Evolutionary conservation across 2,113 vertebrate species (phyloP).

Genomic region (Collichthys lucidus): DNA sequence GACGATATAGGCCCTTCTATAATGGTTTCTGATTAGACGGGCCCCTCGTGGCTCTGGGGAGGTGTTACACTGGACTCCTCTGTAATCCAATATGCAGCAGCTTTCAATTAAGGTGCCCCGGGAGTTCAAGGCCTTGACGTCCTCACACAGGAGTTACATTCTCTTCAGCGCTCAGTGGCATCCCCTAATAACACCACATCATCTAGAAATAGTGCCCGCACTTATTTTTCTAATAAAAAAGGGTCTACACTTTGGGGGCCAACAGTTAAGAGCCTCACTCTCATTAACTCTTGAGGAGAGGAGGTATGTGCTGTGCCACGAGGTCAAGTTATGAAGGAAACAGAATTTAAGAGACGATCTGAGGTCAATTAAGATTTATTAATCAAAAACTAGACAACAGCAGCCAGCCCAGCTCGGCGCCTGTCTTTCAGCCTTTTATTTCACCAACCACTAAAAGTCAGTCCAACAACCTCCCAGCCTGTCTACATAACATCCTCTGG

Average conservation of each 20-base stretch:
- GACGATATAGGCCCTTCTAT: conserved; percentile 37
- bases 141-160: conserved; percentile 66
- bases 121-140: conserved; percentile 66
- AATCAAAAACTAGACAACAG: too few relatives aligned
- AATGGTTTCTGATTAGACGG: conserved; percentile 58
- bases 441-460: too few relatives aligned
- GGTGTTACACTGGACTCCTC: conserved; percentile 61
- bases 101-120: conserved; percentile 72
- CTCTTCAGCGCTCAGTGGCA: conserved; percentile 44
- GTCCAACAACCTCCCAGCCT: too few relatives aligned
- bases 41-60: conserved; percentile 45
- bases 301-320: not conserved
- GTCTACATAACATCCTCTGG: too few relatives aligned
- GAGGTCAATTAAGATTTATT: not conserved
- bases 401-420: too few relatives aligned
- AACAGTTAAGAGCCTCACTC: conserved; percentile 18
- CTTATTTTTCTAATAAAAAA: conserved; percentile 49
- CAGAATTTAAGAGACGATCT: not conserved
- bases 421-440: too few relatives aligned
- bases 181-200: conserved; percentile 50
- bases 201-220: conserved; percentile 30
- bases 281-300: conserved; percentile 19
- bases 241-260: conserved; percentile 15
- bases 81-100: conserved; percentile 73
- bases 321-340: not conserved